These are phyloP conservation scores for Lordiphosa collinella DNA, from an alignment of 1,140 invertebrate species.

Conservation along the genomic window DNA sequence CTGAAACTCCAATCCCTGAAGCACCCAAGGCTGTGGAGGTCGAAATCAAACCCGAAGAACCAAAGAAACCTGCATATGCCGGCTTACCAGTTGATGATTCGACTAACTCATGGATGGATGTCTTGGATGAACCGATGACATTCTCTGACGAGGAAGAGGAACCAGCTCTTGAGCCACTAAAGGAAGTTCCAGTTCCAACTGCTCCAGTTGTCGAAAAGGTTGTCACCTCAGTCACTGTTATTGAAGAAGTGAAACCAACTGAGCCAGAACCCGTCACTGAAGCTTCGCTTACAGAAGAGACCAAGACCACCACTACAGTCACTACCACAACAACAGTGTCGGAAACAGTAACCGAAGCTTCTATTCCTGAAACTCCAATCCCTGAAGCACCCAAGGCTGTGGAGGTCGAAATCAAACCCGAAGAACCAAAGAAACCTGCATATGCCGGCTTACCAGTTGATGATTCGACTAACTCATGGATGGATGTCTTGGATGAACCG, in stretches of 20 bases:
- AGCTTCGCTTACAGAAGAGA: conserved; percentile 1
- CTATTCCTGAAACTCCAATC: background rate
- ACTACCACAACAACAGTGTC: conserved; percentile 28
- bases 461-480: conserved; percentile 64
- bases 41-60: conserved; percentile 16
- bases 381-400: conserved; percentile 5
- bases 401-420: conserved; percentile 11
- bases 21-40: conserved; percentile 1
- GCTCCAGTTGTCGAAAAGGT: background rate
- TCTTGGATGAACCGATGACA: conserved; percentile 80
- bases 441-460: conserved; percentile 75
- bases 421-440: conserved; percentile 42
- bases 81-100: conserved; percentile 80
- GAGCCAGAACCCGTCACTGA: background rate
- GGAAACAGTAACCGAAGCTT: conserved; percentile 15
- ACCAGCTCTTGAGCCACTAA: background rate
- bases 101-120: conserved; percentile 81
- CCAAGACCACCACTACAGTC: conserved; percentile 8
- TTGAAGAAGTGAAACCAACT: background rate
- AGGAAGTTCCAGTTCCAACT: conserved; percentile 1
- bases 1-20: background rate
- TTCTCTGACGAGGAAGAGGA: conserved; percentile 79
- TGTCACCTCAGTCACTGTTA: background rate
- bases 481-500: conserved; percentile 81
- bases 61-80: conserved; percentile 58